A percentile compares a stretch with the other conserved stretches of the same genome.
phyloP scores from a whole-genome alignment of 2,797 vertebrate genomes.

The Bucorvus abyssinicus region DNA sequence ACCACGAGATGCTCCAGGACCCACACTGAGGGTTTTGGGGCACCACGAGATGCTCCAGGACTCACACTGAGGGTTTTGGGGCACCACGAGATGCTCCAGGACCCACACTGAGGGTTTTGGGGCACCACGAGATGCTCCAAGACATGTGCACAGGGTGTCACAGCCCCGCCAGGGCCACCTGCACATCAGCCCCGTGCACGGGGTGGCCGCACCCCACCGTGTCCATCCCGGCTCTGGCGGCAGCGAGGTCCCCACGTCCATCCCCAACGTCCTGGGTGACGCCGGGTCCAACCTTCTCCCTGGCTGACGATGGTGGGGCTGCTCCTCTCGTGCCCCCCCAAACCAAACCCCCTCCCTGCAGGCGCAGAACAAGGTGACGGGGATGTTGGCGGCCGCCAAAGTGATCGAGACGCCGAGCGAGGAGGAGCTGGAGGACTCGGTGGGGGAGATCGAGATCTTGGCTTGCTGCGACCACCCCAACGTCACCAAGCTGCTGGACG shows the following conservation, averaged over 20 bases:
- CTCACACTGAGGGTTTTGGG: too few species aligned
- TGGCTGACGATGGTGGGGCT: accelerated
- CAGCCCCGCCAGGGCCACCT: not conserved
- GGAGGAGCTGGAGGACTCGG: conserved; percentile 75
- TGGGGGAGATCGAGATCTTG: conserved; percentile 74
- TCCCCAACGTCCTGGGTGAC: accelerated
- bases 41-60: too few species aligned
- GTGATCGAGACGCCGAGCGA: conserved; percentile 64
- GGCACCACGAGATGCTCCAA: not conserved
- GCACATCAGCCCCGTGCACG: accelerated
- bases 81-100: too few species aligned
- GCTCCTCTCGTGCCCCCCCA: not conserved
- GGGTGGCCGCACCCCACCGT: accelerated
- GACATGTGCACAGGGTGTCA: accelerated
- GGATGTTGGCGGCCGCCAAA: conserved; percentile 63
- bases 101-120: not conserved
- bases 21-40: too few species aligned
- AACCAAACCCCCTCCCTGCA: not conserved
- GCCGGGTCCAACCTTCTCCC: not conserved
- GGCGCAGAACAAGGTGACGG: conserved; percentile 59
- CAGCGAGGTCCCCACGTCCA: accelerated
- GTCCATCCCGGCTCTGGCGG: not conserved
- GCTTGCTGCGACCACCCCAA: conserved; percentile 6
- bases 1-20: too few species aligned
- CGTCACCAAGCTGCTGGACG: not conserved